Base-by-base conservation (phyloP, 2,888 invertebrate genomes). In the Geotrupes spiniger region DNA sequence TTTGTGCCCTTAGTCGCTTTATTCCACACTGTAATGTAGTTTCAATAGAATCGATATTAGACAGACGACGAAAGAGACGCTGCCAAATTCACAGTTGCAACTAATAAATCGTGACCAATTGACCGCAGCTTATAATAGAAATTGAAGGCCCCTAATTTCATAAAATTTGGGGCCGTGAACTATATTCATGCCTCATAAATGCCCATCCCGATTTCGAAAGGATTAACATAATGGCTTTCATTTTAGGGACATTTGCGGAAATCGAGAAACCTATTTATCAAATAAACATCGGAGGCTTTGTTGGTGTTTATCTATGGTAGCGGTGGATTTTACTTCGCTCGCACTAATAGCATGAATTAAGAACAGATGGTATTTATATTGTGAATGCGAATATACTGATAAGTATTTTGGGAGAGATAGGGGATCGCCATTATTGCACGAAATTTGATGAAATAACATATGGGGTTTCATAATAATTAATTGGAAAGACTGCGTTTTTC, bases 181-280 rank as follows among this genome's bases (percentile, higher is more conserved):
- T n/a, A 36, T 40, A 41, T 36, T 36, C 46, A 33, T 41, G 46
- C 25, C 33, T 33, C 36, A 33, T 46, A 40, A 41, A 31, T 36
- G 25, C 12, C n/a, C 28, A 17, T 8, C 4, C 36, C 26, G 25
- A 39, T 11, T 36, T 31, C 33, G 36, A 46, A 46, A 46, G 46
- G 46, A 46, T 46, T 46, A 46, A 11, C 25, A 14, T 46, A 41
- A 46, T 41, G 46, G 40, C 16, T 25, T 41, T 8, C 27, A 27
- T 41, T 41, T 33, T 41, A 25, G 41, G 41, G 41, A 27, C 8
- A 12, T 41, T 27, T 25, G 28, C 27, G 41, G 41, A 28, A 41
- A 41, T 41, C 41, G 10, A 11, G 28, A 41, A 27, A 12, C 41
- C 28, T 15, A 41, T 41, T 25, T 27, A 41, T 41, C 41, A 41